phyloP scores from a whole-genome alignment of 2,888 invertebrate species.

The Eueremaeus valkanovi region DNA sequence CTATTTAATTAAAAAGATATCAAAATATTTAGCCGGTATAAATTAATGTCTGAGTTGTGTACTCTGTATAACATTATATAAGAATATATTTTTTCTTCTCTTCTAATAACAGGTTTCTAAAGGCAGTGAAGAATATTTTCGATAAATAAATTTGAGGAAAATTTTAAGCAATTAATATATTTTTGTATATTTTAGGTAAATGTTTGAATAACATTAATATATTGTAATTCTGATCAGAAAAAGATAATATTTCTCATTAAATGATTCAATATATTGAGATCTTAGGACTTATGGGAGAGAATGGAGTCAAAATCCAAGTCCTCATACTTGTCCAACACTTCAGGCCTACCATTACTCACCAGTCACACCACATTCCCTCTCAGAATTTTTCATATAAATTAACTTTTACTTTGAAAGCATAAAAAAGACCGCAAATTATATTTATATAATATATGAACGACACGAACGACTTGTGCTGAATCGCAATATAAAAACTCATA shows the following conservation, averaged over 20 bases:
- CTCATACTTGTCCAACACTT: neutral
- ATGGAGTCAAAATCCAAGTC: neutral
- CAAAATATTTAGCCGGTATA: neutral
- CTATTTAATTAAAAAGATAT: slow-evolving; percentile 15
- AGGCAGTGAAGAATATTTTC: too few relatives aligned
- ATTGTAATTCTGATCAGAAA: neutral
- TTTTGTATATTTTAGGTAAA: neutral
- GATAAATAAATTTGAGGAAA: neutral
- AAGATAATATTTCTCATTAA: neutral
- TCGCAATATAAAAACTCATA: neutral
- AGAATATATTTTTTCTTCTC: too few relatives aligned
- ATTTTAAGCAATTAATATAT: neutral
- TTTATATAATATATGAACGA: neutral
- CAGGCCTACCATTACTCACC: neutral
- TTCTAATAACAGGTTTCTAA: neutral
- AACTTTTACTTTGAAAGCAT: neutral
- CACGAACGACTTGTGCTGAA: neutral
- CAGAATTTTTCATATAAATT: neutral
- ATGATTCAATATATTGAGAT: neutral
- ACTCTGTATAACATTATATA: neutral
- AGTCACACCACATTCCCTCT: neutral
- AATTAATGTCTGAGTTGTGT: neutral
- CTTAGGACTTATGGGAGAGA: too few relatives aligned
- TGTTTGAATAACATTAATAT: neutral
- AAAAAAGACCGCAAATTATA: slow-evolving; percentile 9